Evolutionary conservation across 1,140 invertebrate genomes (phyloP).

Genomic region (Diorhabda carinulata): DNA sequence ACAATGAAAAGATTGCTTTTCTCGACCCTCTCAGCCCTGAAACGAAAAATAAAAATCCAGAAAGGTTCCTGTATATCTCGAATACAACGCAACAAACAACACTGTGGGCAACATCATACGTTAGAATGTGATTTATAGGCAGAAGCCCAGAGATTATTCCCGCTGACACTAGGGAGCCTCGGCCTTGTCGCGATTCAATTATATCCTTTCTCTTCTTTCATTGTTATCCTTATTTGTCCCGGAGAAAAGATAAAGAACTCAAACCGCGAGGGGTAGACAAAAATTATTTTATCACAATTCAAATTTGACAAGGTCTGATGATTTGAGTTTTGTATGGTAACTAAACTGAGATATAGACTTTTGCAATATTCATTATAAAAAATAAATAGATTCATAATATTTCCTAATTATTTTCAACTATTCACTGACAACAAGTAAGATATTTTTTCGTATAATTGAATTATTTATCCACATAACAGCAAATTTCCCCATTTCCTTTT

Average conservation of each 20-base stretch:
- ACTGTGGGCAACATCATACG: background rate
- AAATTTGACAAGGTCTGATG: background rate
- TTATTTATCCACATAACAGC: too few relatives aligned
- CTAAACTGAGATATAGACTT: too few relatives aligned
- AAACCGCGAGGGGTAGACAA: background rate
- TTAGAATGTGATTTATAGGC: conserved; percentile 9
- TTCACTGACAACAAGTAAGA: too few relatives aligned
- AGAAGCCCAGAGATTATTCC: conserved; percentile 11
- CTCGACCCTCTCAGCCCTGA: too few relatives aligned
- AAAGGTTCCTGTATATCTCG: background rate
- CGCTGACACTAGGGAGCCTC: background rate
- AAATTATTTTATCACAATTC: conserved; percentile 5
- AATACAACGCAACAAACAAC: background rate
- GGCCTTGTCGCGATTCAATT: conserved; percentile 13
- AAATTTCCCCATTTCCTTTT: too few relatives aligned
- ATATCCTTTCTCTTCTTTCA: conserved; percentile 8
- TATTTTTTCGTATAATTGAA: too few relatives aligned
- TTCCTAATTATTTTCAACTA: too few relatives aligned
- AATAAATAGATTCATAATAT: too few relatives aligned
- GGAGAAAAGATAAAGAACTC: conserved; percentile 2
- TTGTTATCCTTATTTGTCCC: conserved; percentile 8
- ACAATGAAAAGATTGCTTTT: too few relatives aligned
- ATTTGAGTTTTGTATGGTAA: too few relatives aligned
- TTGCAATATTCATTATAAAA: too few relatives aligned
- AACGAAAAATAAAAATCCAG: background rate